phyloP scores from a whole-genome alignment of 2,797 vertebrate species.

The Anguilla megastoma region DNA sequence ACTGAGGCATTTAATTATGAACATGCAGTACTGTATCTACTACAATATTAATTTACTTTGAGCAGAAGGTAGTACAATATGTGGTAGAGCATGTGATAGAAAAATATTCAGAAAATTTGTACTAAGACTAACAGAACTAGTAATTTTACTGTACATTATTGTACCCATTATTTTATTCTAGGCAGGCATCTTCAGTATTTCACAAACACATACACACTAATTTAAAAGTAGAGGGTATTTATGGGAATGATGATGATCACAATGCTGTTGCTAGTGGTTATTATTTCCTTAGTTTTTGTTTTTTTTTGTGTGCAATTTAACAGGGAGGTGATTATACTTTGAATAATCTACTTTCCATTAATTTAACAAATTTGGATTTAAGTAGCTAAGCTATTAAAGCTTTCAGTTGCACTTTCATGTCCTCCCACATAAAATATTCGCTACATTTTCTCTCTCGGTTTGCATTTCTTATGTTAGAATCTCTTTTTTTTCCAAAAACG shows the following conservation, averaged over 20 bases:
- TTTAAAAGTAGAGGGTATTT: not conserved
- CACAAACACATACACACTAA: not conserved
- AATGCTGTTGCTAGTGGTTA: not conserved
- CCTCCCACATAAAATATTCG: not conserved
- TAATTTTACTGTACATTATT: no score
- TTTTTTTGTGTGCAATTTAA: not conserved
- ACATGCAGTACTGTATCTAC: not conserved
- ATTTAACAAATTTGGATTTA: conserved; percentile 7
- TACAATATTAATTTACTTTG: not conserved
- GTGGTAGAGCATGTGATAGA: not conserved
- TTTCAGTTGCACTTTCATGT: not conserved
- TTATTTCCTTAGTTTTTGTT: not conserved
- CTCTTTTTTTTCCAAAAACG: no score
- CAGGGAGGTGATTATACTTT: not conserved
- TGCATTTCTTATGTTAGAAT: no score
- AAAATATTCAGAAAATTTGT: no score
- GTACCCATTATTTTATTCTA: no score
- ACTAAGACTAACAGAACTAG: no score
- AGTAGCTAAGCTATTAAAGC: not conserved
- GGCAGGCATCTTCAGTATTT: not conserved
- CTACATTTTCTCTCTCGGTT: not conserved
- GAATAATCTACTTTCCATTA: conserved; percentile 1
- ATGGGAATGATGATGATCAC: no score
- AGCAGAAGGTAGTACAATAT: not conserved
- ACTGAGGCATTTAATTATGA: not conserved